Conservation (phyloP, 2,888 invertebrate species). For the Lissocephala sabroskyi region DNA sequence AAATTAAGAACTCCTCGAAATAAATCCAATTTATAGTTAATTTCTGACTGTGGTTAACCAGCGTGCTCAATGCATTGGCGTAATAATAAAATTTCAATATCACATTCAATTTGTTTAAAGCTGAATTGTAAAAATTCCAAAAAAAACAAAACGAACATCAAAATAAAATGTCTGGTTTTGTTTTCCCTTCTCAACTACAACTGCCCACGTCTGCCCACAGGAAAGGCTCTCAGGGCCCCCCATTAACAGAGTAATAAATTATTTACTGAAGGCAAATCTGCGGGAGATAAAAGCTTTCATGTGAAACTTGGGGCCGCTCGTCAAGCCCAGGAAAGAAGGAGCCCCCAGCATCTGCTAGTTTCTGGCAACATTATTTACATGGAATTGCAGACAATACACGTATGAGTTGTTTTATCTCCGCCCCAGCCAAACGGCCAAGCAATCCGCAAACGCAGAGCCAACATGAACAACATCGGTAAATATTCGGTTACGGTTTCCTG, state of each 20-base stretch:
- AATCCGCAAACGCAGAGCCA: too few species aligned
- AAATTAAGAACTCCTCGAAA: too few species aligned
- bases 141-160: too few species aligned
- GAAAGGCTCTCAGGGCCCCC: neutral
- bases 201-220: too few species aligned
- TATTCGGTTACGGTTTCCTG: constrained; percentile 1
- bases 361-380: constrained; percentile 32
- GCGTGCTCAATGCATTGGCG: constrained; percentile 17
- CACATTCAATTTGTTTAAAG: too few species aligned
- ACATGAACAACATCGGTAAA: too few species aligned
- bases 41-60: constrained; percentile 40
- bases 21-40: constrained; percentile 29
- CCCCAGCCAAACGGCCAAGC: neutral
- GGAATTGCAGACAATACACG: constrained; percentile 21
- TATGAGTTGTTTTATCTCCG: constrained; percentile 11
- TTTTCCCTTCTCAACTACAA: too few species aligned
- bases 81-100: too few species aligned
- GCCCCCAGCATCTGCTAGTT: neutral
- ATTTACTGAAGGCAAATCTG: constrained; percentile 31
- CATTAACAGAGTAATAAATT: constrained; percentile 34
- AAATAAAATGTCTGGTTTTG: too few species aligned
- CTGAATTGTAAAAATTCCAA: too few species aligned
- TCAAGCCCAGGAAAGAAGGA: constrained; percentile 7
- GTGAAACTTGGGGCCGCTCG: constrained; percentile 20
- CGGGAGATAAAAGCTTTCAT: constrained; percentile 29